Evolutionary conservation across 2,113 vertebrate genomes (phyloP).

Genomic region (Oriolus oriolus): DNA sequence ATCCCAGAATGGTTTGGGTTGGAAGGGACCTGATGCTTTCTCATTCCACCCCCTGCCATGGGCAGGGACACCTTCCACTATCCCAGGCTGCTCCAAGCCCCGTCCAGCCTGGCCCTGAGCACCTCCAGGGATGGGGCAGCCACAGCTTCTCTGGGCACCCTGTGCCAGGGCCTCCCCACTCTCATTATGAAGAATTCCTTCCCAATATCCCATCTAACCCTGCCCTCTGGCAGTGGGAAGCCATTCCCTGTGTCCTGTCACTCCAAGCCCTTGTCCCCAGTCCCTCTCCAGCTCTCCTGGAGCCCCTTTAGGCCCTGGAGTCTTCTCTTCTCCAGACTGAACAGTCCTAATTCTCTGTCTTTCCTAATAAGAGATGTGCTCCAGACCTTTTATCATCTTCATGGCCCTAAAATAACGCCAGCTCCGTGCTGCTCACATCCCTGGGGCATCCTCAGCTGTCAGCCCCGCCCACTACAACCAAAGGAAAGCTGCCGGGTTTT

Average conservation of each 20-base stretch:
- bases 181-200: accelerated
- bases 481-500: neutral
- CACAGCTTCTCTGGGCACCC: neutral
- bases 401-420: accelerated
- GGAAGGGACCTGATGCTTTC: neutral
- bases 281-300: neutral
- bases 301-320: neutral
- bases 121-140: neutral
- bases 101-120: accelerated
- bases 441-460: neutral
- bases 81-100: neutral
- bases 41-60: accelerated
- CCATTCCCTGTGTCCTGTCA: neutral
- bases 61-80: neutral
- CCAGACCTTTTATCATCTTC: neutral
- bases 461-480: accelerated
- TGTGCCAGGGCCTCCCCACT: accelerated
- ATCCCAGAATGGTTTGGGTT: neutral
- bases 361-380: neutral
- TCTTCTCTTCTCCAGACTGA: no score
- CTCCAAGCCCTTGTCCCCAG: neutral
- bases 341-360: neutral
- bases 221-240: neutral
- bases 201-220: accelerated
- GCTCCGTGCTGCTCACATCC: neutral